Evolutionary conservation across 2,797 vertebrate species (phyloP).

Genomic region (Rhynchotus rufescens): DNA sequence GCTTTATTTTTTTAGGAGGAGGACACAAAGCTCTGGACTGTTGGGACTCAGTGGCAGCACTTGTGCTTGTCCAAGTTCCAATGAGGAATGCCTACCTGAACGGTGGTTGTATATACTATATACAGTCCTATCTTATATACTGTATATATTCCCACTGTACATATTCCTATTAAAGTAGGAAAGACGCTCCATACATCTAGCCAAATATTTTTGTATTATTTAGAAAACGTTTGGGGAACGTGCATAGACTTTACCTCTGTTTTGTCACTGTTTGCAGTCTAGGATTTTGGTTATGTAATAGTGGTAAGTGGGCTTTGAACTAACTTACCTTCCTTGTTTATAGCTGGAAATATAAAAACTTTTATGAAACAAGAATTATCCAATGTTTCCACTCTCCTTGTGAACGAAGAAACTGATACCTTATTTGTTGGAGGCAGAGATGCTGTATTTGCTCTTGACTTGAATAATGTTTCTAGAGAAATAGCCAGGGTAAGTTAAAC

Average conservation of each 20-base stretch:
- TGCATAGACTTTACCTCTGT: background rate
- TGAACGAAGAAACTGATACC: slow-evolving; percentile 78
- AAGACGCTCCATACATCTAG: background rate
- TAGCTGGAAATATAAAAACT: slow-evolving; percentile 71
- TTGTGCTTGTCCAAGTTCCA: background rate
- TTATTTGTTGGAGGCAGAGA: slow-evolving; percentile 84
- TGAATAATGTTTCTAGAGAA: slow-evolving; percentile 74
- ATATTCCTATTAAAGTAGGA: background rate
- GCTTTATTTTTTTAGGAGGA: background rate
- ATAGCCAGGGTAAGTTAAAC: slow-evolving; percentile 74
- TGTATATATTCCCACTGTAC: background rate
- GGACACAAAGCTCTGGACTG: background rate
- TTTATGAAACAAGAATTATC: slow-evolving; percentile 78
- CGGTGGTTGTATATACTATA: background rate
- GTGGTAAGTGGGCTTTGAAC: background rate
- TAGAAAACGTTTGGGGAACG: background rate
- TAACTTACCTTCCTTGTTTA: background rate
- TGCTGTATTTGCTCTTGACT: slow-evolving; percentile 81
- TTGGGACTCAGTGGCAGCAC: background rate
- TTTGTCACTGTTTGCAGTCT: background rate
- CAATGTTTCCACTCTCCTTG: slow-evolving; percentile 81
- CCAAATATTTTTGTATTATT: background rate
- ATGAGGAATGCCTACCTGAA: background rate
- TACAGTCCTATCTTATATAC: too few species aligned
- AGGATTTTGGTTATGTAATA: background rate